These are phyloP conservation scores for Drosophila lini DNA, from an alignment of 1,140 invertebrate genomes.

Conservation along the genomic window DNA sequence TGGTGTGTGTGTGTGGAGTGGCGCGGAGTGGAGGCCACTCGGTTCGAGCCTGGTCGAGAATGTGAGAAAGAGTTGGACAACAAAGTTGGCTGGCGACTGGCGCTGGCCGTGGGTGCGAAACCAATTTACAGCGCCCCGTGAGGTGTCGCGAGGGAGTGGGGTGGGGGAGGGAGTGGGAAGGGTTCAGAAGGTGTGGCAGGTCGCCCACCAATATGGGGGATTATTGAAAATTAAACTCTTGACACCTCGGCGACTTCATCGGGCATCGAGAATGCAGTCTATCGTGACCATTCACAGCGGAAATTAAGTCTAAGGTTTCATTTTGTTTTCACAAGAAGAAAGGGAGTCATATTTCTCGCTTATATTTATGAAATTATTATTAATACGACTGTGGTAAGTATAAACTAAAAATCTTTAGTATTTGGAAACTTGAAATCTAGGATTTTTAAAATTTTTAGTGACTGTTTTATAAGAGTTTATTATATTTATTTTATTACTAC, in stretches of 20 bases:
- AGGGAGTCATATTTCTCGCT: background rate
- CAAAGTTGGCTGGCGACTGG: slow-evolving; percentile 18
- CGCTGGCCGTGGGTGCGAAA: slow-evolving; percentile 48
- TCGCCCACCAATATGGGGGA: slow-evolving; percentile 23
- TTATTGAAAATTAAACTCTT: slow-evolving; percentile 51
- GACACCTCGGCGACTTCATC: slow-evolving; percentile 33
- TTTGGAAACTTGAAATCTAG: background rate
- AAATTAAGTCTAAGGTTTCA: slow-evolving; percentile 30
- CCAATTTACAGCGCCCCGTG: slow-evolving; percentile 40
- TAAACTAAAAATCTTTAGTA: background rate
- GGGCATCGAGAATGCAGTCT: slow-evolving; percentile 30
- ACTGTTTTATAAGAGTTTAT: no score
- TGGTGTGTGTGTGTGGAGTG: slow-evolving; percentile 6
- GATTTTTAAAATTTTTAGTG: background rate
- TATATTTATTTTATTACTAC: background rate
- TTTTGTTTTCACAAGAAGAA: slow-evolving; percentile 10
- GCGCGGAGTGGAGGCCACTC: slow-evolving; percentile 9
- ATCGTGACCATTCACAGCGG: slow-evolving; percentile 18
- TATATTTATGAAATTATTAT: background rate
- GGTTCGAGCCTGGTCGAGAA: slow-evolving; percentile 29
- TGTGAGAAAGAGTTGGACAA: slow-evolving; percentile 49
- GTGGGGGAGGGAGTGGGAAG: background rate
- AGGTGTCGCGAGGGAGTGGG: background rate
- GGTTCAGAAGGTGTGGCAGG: slow-evolving; percentile 13
- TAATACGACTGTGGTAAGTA: background rate